These are phyloP conservation scores for Lepas anatifera DNA, from an alignment of 2,888 invertebrate species.

Conservation along the genomic window DNA sequence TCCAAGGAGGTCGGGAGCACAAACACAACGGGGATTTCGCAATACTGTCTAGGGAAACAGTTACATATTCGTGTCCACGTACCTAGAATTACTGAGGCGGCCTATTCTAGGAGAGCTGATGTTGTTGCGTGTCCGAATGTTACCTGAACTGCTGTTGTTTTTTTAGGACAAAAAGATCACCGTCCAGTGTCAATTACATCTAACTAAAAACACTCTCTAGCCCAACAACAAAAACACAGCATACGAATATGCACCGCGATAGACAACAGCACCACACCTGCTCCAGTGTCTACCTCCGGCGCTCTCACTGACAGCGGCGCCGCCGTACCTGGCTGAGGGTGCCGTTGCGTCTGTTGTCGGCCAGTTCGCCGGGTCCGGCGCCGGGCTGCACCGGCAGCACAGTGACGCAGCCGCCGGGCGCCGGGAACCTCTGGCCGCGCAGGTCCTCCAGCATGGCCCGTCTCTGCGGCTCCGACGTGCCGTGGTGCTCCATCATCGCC, in stretches of 20 bases:
- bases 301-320: neutral
- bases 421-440: constrained; percentile 21
- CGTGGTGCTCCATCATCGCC: constrained; percentile 27
- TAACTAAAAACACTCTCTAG: too few species aligned
- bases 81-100: too few species aligned
- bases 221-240: too few species aligned
- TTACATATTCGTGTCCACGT: too few species aligned
- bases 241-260: neutral
- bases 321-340: neutral
- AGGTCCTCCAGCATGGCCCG: constrained; percentile 27
- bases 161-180: too few species aligned
- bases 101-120: too few species aligned
- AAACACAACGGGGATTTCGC: too few species aligned
- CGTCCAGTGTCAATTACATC: too few species aligned
- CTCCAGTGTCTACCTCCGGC: neutral
- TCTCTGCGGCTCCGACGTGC: constrained; percentile 27
- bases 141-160: too few species aligned
- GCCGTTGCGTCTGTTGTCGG: neutral
- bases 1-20: too few species aligned
- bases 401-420: neutral
- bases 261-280: neutral
- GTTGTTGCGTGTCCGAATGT: too few species aligned
- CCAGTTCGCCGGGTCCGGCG: neutral
- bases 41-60: too few species aligned
- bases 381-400: neutral